Percentiles rank a stretch among this genome's conserved stretches.
Conservation (phyloP, 2,888 invertebrate genomes). For the Idaea biselata region DNA sequence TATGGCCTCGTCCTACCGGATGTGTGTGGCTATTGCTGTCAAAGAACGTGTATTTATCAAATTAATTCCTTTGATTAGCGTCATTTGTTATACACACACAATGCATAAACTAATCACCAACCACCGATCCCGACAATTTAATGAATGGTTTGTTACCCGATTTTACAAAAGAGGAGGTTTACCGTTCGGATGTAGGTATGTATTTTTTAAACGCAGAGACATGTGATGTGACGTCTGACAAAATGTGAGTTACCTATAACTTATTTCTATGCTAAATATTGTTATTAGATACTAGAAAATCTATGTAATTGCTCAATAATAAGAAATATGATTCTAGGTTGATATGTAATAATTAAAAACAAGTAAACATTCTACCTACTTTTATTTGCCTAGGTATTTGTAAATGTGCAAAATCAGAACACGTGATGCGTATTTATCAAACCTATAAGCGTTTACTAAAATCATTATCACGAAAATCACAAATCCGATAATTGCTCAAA, state of each 20-base stretch:
- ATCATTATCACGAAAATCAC: too few relatives aligned
- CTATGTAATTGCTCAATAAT: not conserved
- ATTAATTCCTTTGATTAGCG: not conserved
- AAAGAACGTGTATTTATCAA: not conserved
- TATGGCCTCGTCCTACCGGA: not conserved
- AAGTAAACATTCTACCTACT: too few relatives aligned
- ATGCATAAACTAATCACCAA: too few relatives aligned
- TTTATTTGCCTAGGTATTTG: not conserved
- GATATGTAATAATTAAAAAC: not conserved
- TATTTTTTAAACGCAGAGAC: too few relatives aligned
- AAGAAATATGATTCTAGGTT: not conserved
- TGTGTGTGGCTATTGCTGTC: not conserved
- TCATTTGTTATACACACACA: too few relatives aligned
- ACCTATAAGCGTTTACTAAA: not conserved
- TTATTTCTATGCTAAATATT: not conserved
- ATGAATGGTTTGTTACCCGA: too few relatives aligned
- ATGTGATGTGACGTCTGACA: too few relatives aligned
- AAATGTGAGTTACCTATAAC: too few relatives aligned
- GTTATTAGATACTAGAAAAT: not conserved
- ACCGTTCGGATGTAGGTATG: too few relatives aligned
- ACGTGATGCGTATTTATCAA: not conserved
- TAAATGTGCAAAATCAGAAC: not conserved
- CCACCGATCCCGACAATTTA: too few relatives aligned
- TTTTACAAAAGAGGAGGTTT: too few relatives aligned
- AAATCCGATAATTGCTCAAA: not conserved